phyloP scores from a whole-genome alignment of 1,140 invertebrate genomes.

The Neodiprion fabricii region DNA sequence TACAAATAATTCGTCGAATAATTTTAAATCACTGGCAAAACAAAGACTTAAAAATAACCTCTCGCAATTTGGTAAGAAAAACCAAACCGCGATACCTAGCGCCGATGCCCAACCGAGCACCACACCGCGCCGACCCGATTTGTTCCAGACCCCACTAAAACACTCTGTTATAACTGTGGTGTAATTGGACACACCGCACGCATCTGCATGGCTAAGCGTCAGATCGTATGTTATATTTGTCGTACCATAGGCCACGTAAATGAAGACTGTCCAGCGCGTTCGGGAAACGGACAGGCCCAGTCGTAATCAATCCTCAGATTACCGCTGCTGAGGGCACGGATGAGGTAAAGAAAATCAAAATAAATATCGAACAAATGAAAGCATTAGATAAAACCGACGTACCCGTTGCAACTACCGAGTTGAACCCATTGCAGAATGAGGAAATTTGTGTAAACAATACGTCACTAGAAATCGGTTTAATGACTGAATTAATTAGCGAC shows the following conservation, averaged over 20 bases:
- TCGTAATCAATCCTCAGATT: conserved; percentile 11
- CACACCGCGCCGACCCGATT: not conserved
- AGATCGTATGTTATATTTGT: conserved; percentile 22
- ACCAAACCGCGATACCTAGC: not conserved
- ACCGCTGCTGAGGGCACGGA: conserved; percentile 4
- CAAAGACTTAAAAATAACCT: conserved; percentile 21
- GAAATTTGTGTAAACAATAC: too few species aligned
- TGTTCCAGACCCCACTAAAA: not conserved
- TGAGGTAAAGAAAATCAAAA: not conserved
- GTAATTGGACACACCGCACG: conserved; percentile 10
- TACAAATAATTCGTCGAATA: conserved; percentile 5
- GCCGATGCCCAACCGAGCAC: not conserved
- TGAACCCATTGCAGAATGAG: too few species aligned
- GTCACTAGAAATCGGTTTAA: not conserved
- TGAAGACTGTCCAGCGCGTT: conserved; percentile 17
- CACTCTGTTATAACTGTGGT: conserved; percentile 23
- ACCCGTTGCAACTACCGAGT: too few species aligned
- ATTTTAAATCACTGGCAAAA: conserved; percentile 15
- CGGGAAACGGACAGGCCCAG: conserved; percentile 23
- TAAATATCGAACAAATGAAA: conserved; percentile 18
- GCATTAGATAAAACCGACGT: conserved; percentile 2
- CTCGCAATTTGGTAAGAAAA: conserved; percentile 9
- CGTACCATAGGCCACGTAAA: conserved; percentile 17
- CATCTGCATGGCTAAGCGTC: conserved; percentile 13
- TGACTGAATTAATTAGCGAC: not conserved